Conservation (phyloP, 2,888 invertebrate species). For the Dynastes grantii region DNA sequence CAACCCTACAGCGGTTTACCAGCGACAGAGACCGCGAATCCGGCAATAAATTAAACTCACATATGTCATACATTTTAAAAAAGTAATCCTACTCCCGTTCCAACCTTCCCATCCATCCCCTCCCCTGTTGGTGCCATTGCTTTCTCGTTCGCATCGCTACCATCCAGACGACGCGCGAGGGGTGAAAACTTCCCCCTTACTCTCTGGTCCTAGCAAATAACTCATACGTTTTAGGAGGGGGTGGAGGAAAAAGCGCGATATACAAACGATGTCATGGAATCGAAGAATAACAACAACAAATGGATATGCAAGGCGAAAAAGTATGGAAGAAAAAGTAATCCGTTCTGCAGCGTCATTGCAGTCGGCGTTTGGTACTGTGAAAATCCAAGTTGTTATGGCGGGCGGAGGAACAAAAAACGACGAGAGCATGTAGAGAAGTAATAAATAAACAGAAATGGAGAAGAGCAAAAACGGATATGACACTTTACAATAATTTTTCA, state of each 20-base stretch:
- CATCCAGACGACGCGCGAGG: constrained; percentile 41
- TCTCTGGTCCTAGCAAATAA: too few species aligned
- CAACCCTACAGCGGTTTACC: constrained; percentile 13
- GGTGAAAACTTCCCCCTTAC: neutral
- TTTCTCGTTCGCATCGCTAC: neutral
- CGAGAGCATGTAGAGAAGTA: neutral
- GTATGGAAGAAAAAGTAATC: constrained; percentile 19
- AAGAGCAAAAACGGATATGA: neutral
- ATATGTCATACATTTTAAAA: constrained; percentile 36
- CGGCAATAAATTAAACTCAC: constrained; percentile 40
- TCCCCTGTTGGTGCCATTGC: neutral
- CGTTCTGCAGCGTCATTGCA: constrained; percentile 25
- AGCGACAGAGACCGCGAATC: constrained; percentile 12
- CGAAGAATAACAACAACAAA: constrained; percentile 21
- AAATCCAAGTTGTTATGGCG: too few species aligned
- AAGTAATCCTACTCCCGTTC: neutral
- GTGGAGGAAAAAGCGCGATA: neutral
- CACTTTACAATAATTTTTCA: neutral
- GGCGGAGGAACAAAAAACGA: neutral
- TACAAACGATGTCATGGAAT: neutral
- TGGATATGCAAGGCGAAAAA: neutral
- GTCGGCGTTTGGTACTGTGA: neutral
- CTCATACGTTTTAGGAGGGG: neutral
- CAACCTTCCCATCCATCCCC: neutral
- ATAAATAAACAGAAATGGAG: neutral